Conservation (phyloP, 2,888 invertebrate species). For the Tenodera sinensis region DNA sequence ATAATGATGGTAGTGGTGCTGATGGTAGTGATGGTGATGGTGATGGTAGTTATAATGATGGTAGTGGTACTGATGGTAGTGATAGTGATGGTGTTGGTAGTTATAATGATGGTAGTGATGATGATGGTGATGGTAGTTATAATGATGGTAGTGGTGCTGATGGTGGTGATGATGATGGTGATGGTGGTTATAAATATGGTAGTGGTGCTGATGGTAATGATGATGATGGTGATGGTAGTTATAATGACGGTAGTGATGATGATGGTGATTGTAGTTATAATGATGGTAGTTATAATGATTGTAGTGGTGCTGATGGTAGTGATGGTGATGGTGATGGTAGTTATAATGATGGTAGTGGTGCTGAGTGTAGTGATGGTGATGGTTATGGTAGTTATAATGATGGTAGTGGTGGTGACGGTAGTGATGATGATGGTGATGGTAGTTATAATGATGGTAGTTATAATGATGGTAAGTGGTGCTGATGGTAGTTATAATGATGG, state of each 20-base stretch:
- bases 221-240: background rate
- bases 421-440: background rate
- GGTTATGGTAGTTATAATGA: too few relatives aligned
- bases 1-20: too few relatives aligned
- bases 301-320: background rate
- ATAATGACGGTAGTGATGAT: background rate
- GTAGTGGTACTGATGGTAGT: background rate
- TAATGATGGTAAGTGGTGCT: background rate
- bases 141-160: background rate
- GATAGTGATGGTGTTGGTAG: background rate
- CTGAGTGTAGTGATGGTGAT: too few relatives aligned
- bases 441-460: background rate
- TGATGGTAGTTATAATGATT: background rate
- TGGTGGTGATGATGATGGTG: background rate
- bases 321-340: background rate
- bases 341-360: background rate
- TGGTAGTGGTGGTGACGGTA: background rate
- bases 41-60: background rate
- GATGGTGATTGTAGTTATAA: too few relatives aligned
- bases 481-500: background rate
- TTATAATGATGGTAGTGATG: background rate
- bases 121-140: background rate
- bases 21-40: background rate
- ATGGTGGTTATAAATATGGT: background rate
- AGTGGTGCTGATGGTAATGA: background rate